Evolutionary conservation across 2,797 vertebrate genomes (phyloP).

Genomic region (Margarornis squamiger): DNA sequence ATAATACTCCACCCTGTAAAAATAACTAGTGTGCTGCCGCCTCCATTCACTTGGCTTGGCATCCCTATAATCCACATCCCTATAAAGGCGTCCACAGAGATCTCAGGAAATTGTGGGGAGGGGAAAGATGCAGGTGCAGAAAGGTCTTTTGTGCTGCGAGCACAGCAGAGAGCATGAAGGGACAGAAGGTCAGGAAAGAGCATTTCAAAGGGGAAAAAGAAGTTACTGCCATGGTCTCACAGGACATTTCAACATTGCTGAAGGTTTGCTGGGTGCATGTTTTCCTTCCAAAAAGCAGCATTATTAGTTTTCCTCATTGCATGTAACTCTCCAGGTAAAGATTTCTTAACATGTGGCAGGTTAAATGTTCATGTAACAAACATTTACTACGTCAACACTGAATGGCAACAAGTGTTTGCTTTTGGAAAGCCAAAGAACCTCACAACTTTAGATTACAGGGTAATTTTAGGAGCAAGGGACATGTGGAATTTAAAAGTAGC

Average conservation of each 20-base stretch:
- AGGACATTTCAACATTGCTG: not conserved
- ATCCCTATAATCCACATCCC: slow-evolving; percentile 33
- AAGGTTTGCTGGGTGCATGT: not conserved
- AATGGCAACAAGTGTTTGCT: not conserved
- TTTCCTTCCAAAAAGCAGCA: not conserved
- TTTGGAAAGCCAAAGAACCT: not conserved
- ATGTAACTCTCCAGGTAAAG: not conserved
- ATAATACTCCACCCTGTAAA: not conserved
- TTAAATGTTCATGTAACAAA: not conserved
- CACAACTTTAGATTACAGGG: not conserved
- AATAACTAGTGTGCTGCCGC: not conserved
- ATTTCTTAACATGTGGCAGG: not conserved
- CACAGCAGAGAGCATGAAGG: not conserved
- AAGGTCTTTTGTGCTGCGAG: not conserved
- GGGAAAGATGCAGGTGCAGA: slow-evolving; percentile 46
- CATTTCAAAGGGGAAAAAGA: not conserved
- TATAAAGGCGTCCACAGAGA: not conserved
- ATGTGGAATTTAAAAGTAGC: not conserved
- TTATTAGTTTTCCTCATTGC: not conserved
- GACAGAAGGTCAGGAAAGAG: not conserved
- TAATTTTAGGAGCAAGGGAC: not conserved
- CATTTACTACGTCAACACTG: not conserved
- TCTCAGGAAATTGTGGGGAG: slow-evolving; percentile 42
- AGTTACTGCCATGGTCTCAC: not conserved
- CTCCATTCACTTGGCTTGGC: not conserved